Base-by-base conservation (phyloP, 2,888 invertebrate species). In the Idaea biselata region DNA sequence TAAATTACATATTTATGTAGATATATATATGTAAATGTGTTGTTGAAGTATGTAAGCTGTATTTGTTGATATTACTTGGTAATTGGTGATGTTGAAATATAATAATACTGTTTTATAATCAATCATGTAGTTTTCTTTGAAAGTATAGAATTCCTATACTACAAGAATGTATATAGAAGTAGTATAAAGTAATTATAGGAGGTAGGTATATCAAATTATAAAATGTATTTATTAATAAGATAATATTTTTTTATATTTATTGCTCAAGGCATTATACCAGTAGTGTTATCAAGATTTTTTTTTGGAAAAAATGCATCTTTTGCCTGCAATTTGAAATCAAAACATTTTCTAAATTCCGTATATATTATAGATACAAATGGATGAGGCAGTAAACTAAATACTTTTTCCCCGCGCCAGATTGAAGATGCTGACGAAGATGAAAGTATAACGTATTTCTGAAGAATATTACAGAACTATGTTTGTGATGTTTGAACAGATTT, bases 401-500 rank as follows among this genome's bases (percentile, higher is more conserved):
- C 62, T 60, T 55, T 63, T 68, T 64, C 64, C 61, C 61, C 67
- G 65, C 65, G 25, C 62, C 72, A 73, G 71, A 69, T 71, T 8
- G 64, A 60, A 57, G 63, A 71, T 44, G 60, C 44, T 56, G 70
- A 71, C 53, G 65, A 71, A 60, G 62, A 60, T 18, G 44, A 44
- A 66, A 57, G 8, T 61, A 65, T 17, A 59, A 70, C 58, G 67
- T 63, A 55, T 60, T 68, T 61, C 63, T 70, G 62, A 68, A 68
- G 66, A 66, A 53, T 63, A 58, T 55, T 58, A 57, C 55, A 55
- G 63, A 25, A 57, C 18, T 61, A 58, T 5, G n/a, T 25, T n/a
- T 31, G 16, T 55, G 16, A 16, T n/a, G 16, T 60, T 63, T 54
- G 14, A 16, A 57, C 44, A n/a, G 11, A 44, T 59, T 59, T 59